A percentile compares a stretch with the other conserved stretches of the same genome.
phyloP scores from a whole-genome alignment of 2,888 invertebrate species.

The Sesia apiformis region DNA sequence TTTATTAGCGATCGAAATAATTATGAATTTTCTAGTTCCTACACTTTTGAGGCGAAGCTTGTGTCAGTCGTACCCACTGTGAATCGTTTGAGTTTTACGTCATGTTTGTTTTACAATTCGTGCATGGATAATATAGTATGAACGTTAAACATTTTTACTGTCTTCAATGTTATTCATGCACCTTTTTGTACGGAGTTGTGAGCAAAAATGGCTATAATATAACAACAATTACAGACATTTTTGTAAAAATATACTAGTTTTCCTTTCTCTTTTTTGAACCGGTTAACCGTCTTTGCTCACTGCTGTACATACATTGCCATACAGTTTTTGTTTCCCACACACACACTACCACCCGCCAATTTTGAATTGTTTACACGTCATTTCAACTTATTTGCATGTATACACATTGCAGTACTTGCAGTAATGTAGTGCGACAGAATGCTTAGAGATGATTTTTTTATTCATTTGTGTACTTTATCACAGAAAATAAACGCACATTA shows the following conservation, averaged over 20 bases:
- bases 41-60: constrained; percentile 27
- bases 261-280: neutral
- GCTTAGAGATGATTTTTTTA: no score
- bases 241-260: no score
- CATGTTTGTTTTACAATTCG: constrained; percentile 35
- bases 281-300: neutral
- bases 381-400: constrained; percentile 29
- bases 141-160: constrained; percentile 8
- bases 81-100: constrained; percentile 29
- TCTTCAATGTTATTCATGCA: constrained; percentile 5
- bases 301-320: neutral
- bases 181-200: constrained; percentile 11
- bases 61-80: constrained; percentile 13
- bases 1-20: constrained; percentile 19
- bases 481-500: no score
- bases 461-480: no score
- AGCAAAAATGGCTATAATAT: neutral
- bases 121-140: constrained; percentile 28
- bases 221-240: no score
- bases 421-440: no score
- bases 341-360: constrained; percentile 16
- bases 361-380: constrained; percentile 6
- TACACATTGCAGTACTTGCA: no score
- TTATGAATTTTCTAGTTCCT: constrained; percentile 27
- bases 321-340: constrained; percentile 2